Evolutionary conservation across 2,888 invertebrate species (phyloP).

Genomic region (Silvanus unidentatus): DNA sequence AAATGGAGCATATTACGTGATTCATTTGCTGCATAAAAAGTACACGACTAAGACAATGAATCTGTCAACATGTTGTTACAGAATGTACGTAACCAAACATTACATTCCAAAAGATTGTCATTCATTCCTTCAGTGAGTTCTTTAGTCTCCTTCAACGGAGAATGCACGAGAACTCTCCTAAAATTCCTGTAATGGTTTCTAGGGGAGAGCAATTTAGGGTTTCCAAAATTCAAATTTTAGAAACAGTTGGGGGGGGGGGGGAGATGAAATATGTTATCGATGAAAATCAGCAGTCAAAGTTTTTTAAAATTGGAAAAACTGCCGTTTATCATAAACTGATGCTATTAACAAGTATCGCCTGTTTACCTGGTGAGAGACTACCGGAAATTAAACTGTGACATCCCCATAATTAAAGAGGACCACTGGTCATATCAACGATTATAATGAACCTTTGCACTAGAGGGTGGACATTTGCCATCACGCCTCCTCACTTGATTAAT

Average conservation of each 20-base stretch:
- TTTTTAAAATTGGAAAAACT: too few relatives aligned
- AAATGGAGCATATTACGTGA: too few relatives aligned
- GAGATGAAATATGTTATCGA: too few relatives aligned
- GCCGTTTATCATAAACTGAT: too few relatives aligned
- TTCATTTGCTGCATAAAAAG: background rate
- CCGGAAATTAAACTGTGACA: conserved; percentile 34
- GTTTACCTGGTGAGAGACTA: conserved; percentile 28
- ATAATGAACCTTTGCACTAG: conserved; percentile 34
- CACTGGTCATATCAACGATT: conserved; percentile 30
- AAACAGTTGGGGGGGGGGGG: too few relatives aligned
- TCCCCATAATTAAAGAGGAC: conserved; percentile 33
- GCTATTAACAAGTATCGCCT: too few relatives aligned
- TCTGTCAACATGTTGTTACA: conserved; percentile 3
- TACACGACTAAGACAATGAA: background rate
- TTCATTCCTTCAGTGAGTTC: conserved; percentile 3
- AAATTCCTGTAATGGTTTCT: background rate
- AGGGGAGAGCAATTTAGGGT: background rate
- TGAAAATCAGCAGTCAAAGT: too few relatives aligned
- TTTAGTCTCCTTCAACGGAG: background rate
- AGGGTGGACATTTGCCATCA: conserved; percentile 34
- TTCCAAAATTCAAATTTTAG: too few relatives aligned
- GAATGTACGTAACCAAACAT: background rate
- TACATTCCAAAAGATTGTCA: background rate
- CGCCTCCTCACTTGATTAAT: conserved; percentile 39
- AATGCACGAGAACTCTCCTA: background rate